Percentiles rank a stretch among this genome's conserved stretches.
Evolutionary conservation across 2,113 vertebrate species (phyloP).

Genomic region (Epinephelus fuscoguttatus): DNA sequence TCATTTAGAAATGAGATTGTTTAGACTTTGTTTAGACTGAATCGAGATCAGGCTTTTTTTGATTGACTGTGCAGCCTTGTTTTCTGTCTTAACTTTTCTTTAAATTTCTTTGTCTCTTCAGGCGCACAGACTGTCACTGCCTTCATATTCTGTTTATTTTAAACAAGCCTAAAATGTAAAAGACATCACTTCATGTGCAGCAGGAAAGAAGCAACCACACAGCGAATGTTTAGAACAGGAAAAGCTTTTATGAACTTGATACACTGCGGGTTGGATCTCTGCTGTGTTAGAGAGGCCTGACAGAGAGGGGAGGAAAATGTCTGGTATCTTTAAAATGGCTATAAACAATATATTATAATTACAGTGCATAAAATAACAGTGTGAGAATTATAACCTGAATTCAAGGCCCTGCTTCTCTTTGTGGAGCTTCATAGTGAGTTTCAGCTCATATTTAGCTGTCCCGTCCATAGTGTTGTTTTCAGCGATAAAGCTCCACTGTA

Average conservation of each 20-base stretch:
- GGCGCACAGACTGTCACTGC: not conserved
- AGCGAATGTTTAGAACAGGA: not conserved
- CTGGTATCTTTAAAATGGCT: not conserved
- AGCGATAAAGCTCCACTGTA: not conserved
- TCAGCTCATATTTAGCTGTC: not conserved
- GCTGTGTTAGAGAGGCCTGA: not conserved
- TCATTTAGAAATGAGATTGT: too few species aligned
- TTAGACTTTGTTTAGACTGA: too few species aligned
- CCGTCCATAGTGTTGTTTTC: not conserved
- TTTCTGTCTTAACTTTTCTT: not conserved
- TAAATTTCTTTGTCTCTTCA: not conserved
- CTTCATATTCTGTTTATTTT: not conserved
- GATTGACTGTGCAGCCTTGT: too few species aligned
- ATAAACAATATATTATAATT: not conserved
- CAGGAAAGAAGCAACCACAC: not conserved
- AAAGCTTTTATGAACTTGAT: conserved; percentile 6
- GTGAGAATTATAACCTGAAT: not conserved
- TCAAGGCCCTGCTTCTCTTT: not conserved
- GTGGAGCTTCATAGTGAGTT: not conserved
- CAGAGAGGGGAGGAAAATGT: not conserved
- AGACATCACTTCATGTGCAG: not conserved
- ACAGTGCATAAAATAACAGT: not conserved
- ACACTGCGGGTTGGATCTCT: not conserved
- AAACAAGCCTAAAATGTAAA: not conserved
- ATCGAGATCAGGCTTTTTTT: too few species aligned